Conservation (phyloP, 1,140 invertebrate genomes). For the Thaumatotibia leucotreta region DNA sequence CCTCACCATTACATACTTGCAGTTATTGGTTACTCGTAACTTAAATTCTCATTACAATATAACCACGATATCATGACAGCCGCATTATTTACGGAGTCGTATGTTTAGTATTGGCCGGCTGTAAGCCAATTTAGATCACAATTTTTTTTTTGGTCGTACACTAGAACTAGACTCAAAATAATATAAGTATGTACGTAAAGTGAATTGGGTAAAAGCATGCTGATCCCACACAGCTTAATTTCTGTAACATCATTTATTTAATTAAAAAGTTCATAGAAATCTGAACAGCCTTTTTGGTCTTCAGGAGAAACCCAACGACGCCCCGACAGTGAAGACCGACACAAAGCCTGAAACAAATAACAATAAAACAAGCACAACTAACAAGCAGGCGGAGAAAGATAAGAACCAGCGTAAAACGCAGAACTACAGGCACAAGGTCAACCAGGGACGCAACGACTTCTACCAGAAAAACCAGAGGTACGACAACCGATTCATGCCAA, state of each 20-base stretch:
- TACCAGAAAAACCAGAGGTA: conserved; percentile 64
- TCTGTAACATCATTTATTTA: neutral
- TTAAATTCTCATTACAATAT: too few relatives aligned
- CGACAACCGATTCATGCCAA: conserved; percentile 55
- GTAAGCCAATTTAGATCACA: too few relatives aligned
- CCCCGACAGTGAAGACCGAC: conserved; percentile 22
- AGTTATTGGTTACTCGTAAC: too few relatives aligned
- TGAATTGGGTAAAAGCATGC: too few relatives aligned
- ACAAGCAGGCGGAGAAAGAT: conserved; percentile 35
- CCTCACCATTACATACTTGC: too few relatives aligned
- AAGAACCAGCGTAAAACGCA: conserved; percentile 43
- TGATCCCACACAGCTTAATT: neutral
- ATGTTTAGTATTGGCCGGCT: too few relatives aligned
- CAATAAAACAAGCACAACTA: conserved; percentile 25
- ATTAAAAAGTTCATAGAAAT: too few relatives aligned
- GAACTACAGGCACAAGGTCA: conserved; percentile 53
- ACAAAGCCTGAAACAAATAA: conserved; percentile 28
- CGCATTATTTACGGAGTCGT: too few relatives aligned
- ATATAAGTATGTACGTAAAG: too few relatives aligned
- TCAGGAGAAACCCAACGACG: conserved; percentile 41
- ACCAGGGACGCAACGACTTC: conserved; percentile 49
- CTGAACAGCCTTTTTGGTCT: neutral
- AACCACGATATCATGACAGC: too few relatives aligned
- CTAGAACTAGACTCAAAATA: too few relatives aligned
- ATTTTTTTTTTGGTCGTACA: too few relatives aligned